Conservation (phyloP, 2,888 invertebrate genomes). For the Drosophila kanekoi region DNA sequence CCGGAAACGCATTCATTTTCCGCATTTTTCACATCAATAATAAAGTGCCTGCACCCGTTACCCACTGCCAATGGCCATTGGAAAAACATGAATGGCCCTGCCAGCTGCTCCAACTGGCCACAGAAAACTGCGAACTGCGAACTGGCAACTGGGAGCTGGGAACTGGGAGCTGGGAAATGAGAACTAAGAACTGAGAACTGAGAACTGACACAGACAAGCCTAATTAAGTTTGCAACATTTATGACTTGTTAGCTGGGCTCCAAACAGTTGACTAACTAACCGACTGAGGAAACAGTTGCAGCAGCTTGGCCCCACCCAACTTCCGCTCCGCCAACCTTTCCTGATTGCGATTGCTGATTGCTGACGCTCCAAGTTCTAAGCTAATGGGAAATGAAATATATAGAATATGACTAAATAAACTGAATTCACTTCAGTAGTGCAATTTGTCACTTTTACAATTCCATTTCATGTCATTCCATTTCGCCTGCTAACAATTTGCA, state of each 20-base stretch:
- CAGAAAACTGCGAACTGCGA: slow-evolving; percentile 1
- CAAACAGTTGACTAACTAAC: slow-evolving; percentile 57
- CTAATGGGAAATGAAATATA: slow-evolving; percentile 14
- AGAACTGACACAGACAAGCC: slow-evolving; percentile 38
- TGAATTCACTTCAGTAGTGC: slow-evolving; percentile 5
- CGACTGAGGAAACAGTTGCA: slow-evolving; percentile 39
- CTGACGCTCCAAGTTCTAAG: background rate
- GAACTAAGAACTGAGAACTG: slow-evolving; percentile 2
- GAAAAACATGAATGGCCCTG: slow-evolving; percentile 15
- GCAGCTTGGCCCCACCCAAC: slow-evolving; percentile 20
- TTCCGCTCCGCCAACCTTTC: background rate
- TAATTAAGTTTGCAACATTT: slow-evolving; percentile 78
- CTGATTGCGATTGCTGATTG: slow-evolving; percentile 25
- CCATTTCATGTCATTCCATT: background rate
- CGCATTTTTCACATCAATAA: slow-evolving; percentile 78
- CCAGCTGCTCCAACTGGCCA: slow-evolving; percentile 22
- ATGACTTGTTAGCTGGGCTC: slow-evolving; percentile 67
- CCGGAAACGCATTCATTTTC: slow-evolving; percentile 78
- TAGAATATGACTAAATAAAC: slow-evolving; percentile 4
- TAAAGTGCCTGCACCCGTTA: slow-evolving; percentile 57
- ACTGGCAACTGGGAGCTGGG: background rate
- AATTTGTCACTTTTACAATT: slow-evolving; percentile 7
- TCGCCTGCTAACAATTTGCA: too few species aligned
- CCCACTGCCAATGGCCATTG: slow-evolving; percentile 39
- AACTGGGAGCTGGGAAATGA: background rate